Percentiles rank a stretch among this genome's conserved stretches.
Evolutionary conservation across 2,888 invertebrate genomes (phyloP).

Genomic region (Drosophila phalerata): DNA sequence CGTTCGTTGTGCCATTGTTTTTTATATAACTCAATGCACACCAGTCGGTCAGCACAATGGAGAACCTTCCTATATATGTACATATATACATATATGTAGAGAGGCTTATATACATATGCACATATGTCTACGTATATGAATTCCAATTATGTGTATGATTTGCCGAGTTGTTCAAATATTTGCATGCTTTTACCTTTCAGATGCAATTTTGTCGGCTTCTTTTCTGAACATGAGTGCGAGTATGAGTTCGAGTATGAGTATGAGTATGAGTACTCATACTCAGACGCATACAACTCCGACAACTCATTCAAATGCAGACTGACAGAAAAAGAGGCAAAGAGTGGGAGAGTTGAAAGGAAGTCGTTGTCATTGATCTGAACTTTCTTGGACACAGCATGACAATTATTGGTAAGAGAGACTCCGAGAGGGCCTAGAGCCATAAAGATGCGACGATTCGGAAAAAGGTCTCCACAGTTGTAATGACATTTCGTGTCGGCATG

Average conservation of each 20-base stretch:
- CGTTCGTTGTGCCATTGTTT: conserved; percentile 65
- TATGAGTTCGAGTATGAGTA: neutral
- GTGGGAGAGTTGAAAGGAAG: conserved; percentile 41
- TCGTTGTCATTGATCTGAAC: conserved; percentile 32
- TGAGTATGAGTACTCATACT: neutral
- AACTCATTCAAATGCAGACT: conserved; percentile 11
- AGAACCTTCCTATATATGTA: conserved; percentile 1
- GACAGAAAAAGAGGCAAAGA: neutral
- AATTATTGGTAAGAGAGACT: conserved; percentile 16
- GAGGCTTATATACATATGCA: neutral
- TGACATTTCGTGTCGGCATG: conserved; percentile 62
- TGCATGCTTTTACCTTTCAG: conserved; percentile 69
- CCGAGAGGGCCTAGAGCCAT: conserved; percentile 17
- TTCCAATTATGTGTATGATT: conserved; percentile 78
- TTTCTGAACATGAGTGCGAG: conserved; percentile 40
- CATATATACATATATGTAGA: conserved; percentile 1
- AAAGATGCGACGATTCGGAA: conserved; percentile 22
- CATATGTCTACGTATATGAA: conserved; percentile 39
- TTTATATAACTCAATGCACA: conserved; percentile 43
- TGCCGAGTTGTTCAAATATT: conserved; percentile 72
- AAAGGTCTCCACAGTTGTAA: conserved; percentile 49
- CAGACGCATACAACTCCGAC: neutral
- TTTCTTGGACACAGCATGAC: conserved; percentile 29
- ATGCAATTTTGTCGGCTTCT: conserved; percentile 75
- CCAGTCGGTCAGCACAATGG: conserved; percentile 65